Percentiles rank a stretch among this genome's conserved stretches.
These are phyloP conservation scores for Danionella dracula DNA, from an alignment of 2,797 vertebrate species.

Conservation along the genomic window DNA sequence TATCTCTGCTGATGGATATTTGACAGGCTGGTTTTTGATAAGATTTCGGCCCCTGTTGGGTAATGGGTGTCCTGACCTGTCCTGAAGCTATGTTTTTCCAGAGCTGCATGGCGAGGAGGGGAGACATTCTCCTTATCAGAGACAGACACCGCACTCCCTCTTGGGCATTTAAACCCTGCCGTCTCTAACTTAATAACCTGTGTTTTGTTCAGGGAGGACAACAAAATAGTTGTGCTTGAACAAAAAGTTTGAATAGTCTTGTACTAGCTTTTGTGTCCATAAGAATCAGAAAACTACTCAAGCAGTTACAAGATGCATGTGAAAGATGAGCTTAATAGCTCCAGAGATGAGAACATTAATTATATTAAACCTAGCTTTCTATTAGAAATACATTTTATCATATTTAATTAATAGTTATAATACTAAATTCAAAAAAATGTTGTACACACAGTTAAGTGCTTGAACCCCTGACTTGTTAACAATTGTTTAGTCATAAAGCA, in stretches of 20 bases:
- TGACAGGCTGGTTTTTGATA: constrained; percentile 62
- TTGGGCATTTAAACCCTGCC: constrained; percentile 1
- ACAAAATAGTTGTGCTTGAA: neutral
- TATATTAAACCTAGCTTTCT: no score
- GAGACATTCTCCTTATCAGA: constrained; percentile 22
- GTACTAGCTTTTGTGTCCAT: no score
- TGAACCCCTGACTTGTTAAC: neutral
- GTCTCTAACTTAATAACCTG: neutral
- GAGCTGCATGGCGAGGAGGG: constrained; percentile 4
- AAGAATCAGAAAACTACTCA: no score
- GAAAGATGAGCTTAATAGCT: no score
- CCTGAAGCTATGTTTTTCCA: constrained; percentile 61
- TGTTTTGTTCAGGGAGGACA: constrained; percentile 2
- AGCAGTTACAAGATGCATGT: no score
- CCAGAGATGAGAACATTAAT: no score
- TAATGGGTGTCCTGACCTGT: constrained; percentile 67
- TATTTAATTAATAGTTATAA: no score
- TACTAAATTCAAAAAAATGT: no score
- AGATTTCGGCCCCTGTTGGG: constrained; percentile 59
- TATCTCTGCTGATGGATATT: constrained; percentile 61
- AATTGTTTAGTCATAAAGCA: no score
- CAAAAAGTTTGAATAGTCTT: no score
- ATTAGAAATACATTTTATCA: no score
- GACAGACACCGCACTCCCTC: constrained; percentile 20
- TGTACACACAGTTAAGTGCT: no score